These are phyloP conservation scores for Papilio elwesi DNA, from an alignment of 2,888 invertebrate genomes.

Conservation along the genomic window DNA sequence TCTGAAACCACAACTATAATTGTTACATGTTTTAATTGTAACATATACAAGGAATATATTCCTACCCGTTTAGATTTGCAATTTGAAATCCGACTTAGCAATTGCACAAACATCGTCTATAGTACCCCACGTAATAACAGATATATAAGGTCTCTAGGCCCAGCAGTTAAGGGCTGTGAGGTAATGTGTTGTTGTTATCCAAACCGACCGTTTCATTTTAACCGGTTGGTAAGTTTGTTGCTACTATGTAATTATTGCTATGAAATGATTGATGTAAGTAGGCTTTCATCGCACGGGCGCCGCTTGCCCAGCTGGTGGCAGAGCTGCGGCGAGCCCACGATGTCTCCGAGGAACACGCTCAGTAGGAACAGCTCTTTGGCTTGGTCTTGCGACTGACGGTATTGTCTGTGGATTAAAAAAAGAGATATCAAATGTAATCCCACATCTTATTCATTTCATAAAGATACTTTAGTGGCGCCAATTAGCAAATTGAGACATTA, in stretches of 20 bases:
- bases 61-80: too few relatives aligned
- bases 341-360: constrained; percentile 93
- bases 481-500: background rate
- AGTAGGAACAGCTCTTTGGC: constrained; percentile 92
- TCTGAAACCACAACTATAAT: too few relatives aligned
- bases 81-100: too few relatives aligned
- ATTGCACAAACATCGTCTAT: too few relatives aligned
- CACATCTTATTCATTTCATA: too few relatives aligned
- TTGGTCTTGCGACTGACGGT: constrained; percentile 89
- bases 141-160: too few relatives aligned
- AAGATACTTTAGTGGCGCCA: constrained; percentile 22
- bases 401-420: constrained; percentile 85
- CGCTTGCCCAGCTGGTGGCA: constrained; percentile 91
- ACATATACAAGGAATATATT: too few relatives aligned
- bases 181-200: too few relatives aligned
- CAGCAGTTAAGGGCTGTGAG: too few relatives aligned
- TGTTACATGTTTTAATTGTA: too few relatives aligned
- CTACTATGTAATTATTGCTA: background rate
- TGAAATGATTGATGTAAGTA: constrained; percentile 44
- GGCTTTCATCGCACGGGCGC: constrained; percentile 66
- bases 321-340: constrained; percentile 90
- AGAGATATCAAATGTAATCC: too few relatives aligned
- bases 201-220: background rate
- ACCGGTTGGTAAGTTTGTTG: background rate
- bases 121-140: too few relatives aligned